Evolutionary conservation across 2,113 vertebrate species (phyloP), one percentile per base, ranked within the genome.

Genomic region (Nannobrachium achirus): DNA sequence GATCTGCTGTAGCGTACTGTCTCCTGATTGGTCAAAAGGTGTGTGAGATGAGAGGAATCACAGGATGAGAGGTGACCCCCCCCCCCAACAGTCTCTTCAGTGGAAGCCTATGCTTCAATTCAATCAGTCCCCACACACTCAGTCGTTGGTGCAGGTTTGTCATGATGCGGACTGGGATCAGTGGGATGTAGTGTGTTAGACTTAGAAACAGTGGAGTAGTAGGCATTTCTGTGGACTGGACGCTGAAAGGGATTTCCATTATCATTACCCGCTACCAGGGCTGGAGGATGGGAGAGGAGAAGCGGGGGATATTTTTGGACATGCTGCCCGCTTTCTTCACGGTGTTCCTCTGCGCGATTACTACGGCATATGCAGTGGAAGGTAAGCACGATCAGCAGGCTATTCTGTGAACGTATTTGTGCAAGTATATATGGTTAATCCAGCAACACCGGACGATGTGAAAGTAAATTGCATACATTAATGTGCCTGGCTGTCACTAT

Each of bases 331-430:
- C 81, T 75, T 80, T 85, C 73, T 58, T 56, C 55, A 80, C 82
- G 62, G 52, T 76, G 75, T 63, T 91, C 14, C 75, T 90, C 16
- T 76, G 75, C 60, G 78, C 72, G 71, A 65, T 86, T 6, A 74
- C 82, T 53, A 66, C 77, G 3, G 89, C 88, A 80, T 63, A 66
- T 63, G 86, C 90, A 53, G 85, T 90, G 65, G 91, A 92, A 90
- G 91, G 91, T 92, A 90, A 57, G 87, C 75, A 8, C 6, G 11
- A n/a, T n/a, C n/a, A n/a, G n/a, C n/a, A n/a, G n/a, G n/a, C n/a
- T n/a, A n/a, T n/a, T n/a, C n/a, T n/a, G n/a, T n/a, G n/a, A n/a
- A n/a, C n/a, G n/a, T n/a, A n/a, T n/a, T n/a, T n/a, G n/a, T n/a
- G n/a, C n/a, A n/a, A n/a, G n/a, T n/a, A n/a, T n/a, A n/a, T n/a